Evolutionary conservation across 2,113 vertebrate species (phyloP).

Genomic region (Pimephales promelas): DNA sequence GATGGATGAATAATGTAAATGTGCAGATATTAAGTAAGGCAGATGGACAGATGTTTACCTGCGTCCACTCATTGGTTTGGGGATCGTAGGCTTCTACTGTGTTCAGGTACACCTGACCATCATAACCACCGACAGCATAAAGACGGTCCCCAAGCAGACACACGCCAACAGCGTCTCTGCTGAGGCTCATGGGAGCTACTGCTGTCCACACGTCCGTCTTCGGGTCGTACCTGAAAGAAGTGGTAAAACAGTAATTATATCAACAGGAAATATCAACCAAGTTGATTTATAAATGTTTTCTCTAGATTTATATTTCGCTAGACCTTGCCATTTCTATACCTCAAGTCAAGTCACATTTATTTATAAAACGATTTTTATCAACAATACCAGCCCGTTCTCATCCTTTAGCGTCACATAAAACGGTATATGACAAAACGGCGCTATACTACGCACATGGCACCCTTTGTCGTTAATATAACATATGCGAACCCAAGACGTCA

Average conservation of each 20-base stretch:
- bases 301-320: neutral
- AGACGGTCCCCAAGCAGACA: constrained; percentile 95
- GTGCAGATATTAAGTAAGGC: neutral
- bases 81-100: constrained; percentile 97
- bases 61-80: constrained; percentile 97
- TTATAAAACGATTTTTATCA: no score
- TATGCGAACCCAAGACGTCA: no score
- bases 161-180: constrained; percentile 95
- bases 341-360: neutral
- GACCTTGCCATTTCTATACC: neutral
- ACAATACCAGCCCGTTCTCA: no score
- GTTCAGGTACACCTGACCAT: constrained; percentile 93
- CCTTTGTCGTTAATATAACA: no score
- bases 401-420: no score
- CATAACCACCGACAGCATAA: constrained; percentile 95
- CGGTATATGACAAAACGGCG: no score
- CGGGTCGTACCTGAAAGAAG: constrained; percentile 86
- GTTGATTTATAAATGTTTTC: neutral
- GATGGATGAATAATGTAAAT: neutral
- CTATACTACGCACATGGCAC: no score
- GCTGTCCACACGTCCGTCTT: constrained; percentile 97
- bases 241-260: neutral
- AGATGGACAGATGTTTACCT: constrained; percentile 69
- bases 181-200: constrained; percentile 97
- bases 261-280: neutral